phyloP scores from a whole-genome alignment of 2,797 vertebrate species.

The Pampus argenteus region DNA sequence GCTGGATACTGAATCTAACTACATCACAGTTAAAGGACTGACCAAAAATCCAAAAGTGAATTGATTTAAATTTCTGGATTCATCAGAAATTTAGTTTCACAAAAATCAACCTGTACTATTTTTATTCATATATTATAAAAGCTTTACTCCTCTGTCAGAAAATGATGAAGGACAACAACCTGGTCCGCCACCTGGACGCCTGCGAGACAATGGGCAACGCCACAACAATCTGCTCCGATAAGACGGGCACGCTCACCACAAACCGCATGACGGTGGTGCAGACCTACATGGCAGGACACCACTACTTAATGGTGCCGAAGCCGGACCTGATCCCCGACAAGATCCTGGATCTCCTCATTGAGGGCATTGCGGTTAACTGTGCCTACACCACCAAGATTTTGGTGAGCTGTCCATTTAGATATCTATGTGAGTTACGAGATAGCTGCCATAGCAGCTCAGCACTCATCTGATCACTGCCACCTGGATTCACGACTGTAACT shows the following conservation, averaged over 20 bases:
- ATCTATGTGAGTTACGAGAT: slow-evolving; percentile 8
- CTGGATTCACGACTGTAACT: too few relatives aligned
- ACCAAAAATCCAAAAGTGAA: too few relatives aligned
- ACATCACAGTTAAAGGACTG: too few relatives aligned
- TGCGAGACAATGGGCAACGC: slow-evolving; percentile 99
- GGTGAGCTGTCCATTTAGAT: slow-evolving; percentile 82
- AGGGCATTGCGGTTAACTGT: slow-evolving; percentile 94
- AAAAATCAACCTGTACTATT: too few relatives aligned
- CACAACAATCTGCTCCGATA: slow-evolving; percentile 98
- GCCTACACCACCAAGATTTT: slow-evolving; percentile 97
- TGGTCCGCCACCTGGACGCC: slow-evolving; percentile 96
- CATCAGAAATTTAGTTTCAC: too few relatives aligned
- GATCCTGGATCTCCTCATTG: slow-evolving; percentile 89
- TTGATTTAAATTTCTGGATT: too few relatives aligned
- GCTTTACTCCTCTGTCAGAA: slow-evolving; percentile 83
- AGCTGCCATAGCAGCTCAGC: too few relatives aligned
- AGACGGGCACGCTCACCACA: slow-evolving; percentile 96
- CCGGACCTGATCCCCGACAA: slow-evolving; percentile 86
- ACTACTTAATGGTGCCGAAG: slow-evolving; percentile 92
- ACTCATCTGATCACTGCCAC: too few relatives aligned
- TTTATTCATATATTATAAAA: too few relatives aligned
- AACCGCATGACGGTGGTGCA: slow-evolving; percentile 98
- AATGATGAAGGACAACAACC: slow-evolving; percentile 99
- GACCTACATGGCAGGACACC: slow-evolving; percentile 86
- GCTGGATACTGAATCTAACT: too few relatives aligned